These are phyloP conservation scores for Thereva nobilitata DNA, from an alignment of 2,888 invertebrate species.

Conservation along the genomic window DNA sequence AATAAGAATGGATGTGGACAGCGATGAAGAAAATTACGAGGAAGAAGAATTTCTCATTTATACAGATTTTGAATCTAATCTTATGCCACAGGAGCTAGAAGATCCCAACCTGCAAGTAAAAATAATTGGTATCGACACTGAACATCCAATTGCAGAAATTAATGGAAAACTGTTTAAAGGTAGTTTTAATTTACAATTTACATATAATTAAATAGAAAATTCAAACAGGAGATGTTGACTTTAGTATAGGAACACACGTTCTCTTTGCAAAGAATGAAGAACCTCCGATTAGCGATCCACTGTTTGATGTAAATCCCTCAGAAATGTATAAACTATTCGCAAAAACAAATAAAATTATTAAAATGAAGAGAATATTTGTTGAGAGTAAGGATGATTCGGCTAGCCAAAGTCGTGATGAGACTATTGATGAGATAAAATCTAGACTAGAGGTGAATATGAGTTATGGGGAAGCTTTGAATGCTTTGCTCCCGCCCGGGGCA, in stretches of 20 bases:
- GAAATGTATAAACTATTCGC: constrained; percentile 64
- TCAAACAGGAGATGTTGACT: constrained; percentile 68
- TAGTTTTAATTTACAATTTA: constrained; percentile 43
- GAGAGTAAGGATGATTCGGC: constrained; percentile 44
- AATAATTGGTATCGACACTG: constrained; percentile 66
- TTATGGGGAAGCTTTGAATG: constrained; percentile 53
- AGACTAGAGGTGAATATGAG: constrained; percentile 47
- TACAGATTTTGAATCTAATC: constrained; percentile 54
- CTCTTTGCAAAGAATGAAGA: constrained; percentile 70
- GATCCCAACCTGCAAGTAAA: constrained; percentile 52
- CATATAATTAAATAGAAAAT: background rate
- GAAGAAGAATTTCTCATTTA: constrained; percentile 55
- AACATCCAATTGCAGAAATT: constrained; percentile 68
- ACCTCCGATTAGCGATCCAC: constrained; percentile 57
- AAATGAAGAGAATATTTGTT: constrained; percentile 71
- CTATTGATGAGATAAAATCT: constrained; percentile 38
- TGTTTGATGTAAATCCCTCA: constrained; percentile 64
- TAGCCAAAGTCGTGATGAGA: constrained; percentile 30
- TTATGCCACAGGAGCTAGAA: constrained; percentile 49
- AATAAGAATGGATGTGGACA: background rate
- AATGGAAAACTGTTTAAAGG: constrained; percentile 69
- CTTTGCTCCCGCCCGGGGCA: constrained; percentile 46
- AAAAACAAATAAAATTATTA: constrained; percentile 69
- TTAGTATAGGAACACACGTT: constrained; percentile 72
- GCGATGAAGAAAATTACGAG: constrained; percentile 48